Percentiles rank a stretch among this genome's conserved stretches.
Evolutionary conservation across 2,797 vertebrate species (phyloP).

Genomic region (Nyctibius grandis): DNA sequence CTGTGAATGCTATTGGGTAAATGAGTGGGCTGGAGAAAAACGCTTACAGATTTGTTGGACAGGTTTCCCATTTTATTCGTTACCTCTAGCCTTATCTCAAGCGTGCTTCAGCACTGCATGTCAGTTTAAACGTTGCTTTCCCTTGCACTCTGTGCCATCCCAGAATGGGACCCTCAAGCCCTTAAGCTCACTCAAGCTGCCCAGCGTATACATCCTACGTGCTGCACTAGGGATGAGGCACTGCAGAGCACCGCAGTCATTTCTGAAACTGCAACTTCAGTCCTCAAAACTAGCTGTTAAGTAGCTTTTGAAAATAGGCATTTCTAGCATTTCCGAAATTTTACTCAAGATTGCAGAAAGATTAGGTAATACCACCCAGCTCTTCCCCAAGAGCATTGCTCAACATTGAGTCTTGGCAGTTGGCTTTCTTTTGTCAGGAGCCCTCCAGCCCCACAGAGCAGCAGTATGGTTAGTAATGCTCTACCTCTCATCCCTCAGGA

Average conservation of each 20-base stretch:
- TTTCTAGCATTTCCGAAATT: conserved; percentile 46
- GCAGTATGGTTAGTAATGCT: neutral
- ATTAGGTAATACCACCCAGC: conserved; percentile 59
- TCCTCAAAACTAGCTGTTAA: neutral
- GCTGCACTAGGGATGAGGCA: neutral
- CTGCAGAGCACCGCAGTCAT: neutral
- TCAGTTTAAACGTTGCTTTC: neutral
- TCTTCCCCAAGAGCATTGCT: conserved; percentile 52
- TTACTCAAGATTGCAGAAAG: neutral
- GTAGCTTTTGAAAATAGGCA: neutral
- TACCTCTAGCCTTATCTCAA: neutral
- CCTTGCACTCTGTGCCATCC: rapidly evolving
- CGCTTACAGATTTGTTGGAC: neutral
- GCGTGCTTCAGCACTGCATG: neutral
- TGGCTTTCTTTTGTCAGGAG: conserved; percentile 20
- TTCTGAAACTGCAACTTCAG: neutral
- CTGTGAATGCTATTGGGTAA: rapidly evolving
- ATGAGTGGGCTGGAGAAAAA: neutral
- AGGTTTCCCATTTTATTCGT: neutral
- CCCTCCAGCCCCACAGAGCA: neutral
- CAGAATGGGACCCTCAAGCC: neutral
- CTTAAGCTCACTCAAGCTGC: neutral
- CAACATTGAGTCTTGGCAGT: neutral
- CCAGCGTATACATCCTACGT: rapidly evolving
- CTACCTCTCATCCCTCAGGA: neutral